Evolutionary conservation across 2,797 vertebrate genomes (phyloP).

Genomic region (Macroramphosus scolopax): DNA sequence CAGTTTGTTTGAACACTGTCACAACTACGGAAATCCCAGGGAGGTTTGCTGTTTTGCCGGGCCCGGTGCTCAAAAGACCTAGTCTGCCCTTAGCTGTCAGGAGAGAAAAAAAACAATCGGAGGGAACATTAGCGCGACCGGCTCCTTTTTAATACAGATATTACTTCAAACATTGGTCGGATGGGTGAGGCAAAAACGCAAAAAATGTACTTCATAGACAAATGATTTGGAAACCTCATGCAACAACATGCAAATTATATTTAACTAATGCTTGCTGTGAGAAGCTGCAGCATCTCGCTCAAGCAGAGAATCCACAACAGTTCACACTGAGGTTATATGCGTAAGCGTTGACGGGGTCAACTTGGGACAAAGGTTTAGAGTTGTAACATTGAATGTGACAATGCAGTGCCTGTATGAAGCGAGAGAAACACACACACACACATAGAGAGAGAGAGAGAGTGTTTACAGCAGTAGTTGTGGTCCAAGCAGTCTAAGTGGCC

Average conservation of each 20-base stretch:
- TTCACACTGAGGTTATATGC: too few relatives aligned
- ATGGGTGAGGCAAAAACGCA: neutral
- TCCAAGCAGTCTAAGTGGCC: slow-evolving; percentile 70
- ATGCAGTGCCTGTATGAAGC: slow-evolving; percentile 42
- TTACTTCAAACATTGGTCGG: slow-evolving; percentile 7
- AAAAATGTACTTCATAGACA: too few relatives aligned
- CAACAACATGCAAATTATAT: too few relatives aligned
- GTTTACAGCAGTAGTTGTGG: slow-evolving; percentile 68
- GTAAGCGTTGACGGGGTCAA: slow-evolving; percentile 39
- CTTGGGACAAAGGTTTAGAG: slow-evolving; percentile 55
- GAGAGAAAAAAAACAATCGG: slow-evolving; percentile 60
- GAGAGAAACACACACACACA: slow-evolving; percentile 14
- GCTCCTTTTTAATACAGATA: slow-evolving; percentile 38
- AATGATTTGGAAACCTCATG: too few relatives aligned
- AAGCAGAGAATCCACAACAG: too few relatives aligned
- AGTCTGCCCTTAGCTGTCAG: slow-evolving; percentile 57
- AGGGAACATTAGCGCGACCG: slow-evolving; percentile 62
- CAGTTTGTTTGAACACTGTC: slow-evolving; percentile 66
- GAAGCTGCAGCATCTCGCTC: too few relatives aligned
- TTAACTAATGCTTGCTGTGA: too few relatives aligned
- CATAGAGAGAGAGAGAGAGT: too few relatives aligned
- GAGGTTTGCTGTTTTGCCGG: slow-evolving; percentile 64
- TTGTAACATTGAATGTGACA: slow-evolving; percentile 56
- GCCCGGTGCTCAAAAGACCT: slow-evolving; percentile 47
- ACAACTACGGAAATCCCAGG: slow-evolving; percentile 60